A percentile compares a stretch with the other conserved stretches of the same genome.
phyloP scores from a whole-genome alignment of 2,888 invertebrate species.

The Empis stercorea region DNA sequence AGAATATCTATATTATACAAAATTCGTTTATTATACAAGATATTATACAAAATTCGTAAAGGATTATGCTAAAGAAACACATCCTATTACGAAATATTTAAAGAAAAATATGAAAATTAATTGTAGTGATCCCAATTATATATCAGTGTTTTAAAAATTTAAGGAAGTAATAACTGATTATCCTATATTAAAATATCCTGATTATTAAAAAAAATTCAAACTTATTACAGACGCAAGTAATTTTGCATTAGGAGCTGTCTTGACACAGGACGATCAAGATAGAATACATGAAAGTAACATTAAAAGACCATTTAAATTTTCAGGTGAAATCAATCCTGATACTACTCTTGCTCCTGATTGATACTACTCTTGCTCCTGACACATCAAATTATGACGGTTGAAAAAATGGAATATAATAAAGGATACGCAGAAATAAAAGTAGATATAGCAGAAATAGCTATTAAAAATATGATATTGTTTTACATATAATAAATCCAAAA shows the following conservation, averaged over 20 bases:
- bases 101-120: conserved; percentile 4
- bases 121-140: not conserved
- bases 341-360: not conserved
- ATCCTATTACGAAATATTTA: conserved; percentile 3
- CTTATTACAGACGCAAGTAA: conserved; percentile 4
- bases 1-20: conserved; percentile 9
- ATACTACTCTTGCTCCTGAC: not conserved
- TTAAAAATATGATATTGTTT: not conserved
- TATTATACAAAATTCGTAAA: conserved; percentile 7
- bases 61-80: conserved; percentile 6
- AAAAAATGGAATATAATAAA: not conserved
- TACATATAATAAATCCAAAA: too few species aligned
- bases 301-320: conserved; percentile 4
- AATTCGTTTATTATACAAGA: conserved; percentile 6
- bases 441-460: not conserved
- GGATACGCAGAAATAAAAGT: conserved; percentile 1
- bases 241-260: conserved; percentile 4
- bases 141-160: not conserved
- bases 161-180: not conserved
- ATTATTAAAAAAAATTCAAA: conserved; percentile 7
- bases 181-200: conserved; percentile 3
- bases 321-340: not conserved
- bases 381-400: not conserved
- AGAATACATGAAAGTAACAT: conserved; percentile 6
- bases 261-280: not conserved